A percentile compares a stretch with the other conserved stretches of the same genome.
Evolutionary conservation across 1,140 invertebrate species (phyloP).

Genomic region (Pseudomyrmex gracilis): DNA sequence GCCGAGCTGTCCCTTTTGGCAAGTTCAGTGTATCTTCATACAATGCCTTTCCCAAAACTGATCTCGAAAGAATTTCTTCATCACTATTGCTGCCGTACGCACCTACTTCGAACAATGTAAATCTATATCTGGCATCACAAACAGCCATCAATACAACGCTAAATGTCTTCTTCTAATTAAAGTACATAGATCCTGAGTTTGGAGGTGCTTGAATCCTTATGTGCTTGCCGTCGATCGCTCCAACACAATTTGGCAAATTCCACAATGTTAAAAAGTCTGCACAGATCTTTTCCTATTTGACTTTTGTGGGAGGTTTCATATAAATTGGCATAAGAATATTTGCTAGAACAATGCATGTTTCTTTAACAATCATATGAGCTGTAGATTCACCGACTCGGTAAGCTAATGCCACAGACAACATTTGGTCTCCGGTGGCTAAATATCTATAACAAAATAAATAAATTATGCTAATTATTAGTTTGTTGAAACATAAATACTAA

Average conservation of each 20-base stretch:
- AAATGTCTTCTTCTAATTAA: constrained; percentile 9
- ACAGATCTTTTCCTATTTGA: constrained; percentile 1
- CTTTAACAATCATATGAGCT: constrained; percentile 14
- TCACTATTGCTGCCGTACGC: constrained; percentile 11
- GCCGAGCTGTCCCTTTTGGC: constrained; percentile 14
- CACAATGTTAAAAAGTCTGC: constrained; percentile 15
- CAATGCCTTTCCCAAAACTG: constrained; percentile 16
- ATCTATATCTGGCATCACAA: constrained; percentile 21
- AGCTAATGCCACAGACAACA: constrained; percentile 10
- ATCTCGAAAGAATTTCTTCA: constrained; percentile 4
- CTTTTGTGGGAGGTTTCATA: constrained; percentile 1
- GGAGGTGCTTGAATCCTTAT: no score
- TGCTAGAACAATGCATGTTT: constrained; percentile 19
- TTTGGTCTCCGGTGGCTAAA: constrained; percentile 15
- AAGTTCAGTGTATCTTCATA: constrained; percentile 5
- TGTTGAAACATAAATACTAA: neutral
- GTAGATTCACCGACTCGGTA: constrained; percentile 23
- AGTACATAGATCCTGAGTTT: neutral
- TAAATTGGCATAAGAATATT: constrained; percentile 23
- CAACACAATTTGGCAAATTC: constrained; percentile 31
- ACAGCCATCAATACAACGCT: constrained; percentile 4
- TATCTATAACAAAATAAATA: constrained; percentile 28
- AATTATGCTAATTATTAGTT: neutral
- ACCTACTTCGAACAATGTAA: neutral
- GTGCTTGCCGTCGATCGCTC: neutral